Conservation (phyloP, 1,140 invertebrate species). For the Holcopasites calliopsidis region DNA sequence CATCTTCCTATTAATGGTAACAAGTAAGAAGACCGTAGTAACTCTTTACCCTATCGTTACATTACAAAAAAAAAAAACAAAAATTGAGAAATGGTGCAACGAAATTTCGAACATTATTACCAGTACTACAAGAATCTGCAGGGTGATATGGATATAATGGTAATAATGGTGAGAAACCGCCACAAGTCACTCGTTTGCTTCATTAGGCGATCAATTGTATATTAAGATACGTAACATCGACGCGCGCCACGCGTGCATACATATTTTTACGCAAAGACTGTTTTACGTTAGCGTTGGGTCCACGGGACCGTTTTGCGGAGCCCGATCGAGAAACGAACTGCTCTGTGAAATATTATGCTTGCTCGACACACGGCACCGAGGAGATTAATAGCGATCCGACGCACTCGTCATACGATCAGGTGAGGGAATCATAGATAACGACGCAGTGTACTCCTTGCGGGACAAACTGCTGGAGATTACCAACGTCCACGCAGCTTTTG, state of each 20-base stretch:
- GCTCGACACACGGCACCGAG: conserved; percentile 1
- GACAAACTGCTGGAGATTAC: no score
- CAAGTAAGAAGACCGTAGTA: conserved; percentile 13
- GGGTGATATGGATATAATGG: conserved; percentile 7
- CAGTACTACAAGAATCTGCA: conserved; percentile 32
- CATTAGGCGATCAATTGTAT: conserved; percentile 9
- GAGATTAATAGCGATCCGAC: conserved; percentile 20
- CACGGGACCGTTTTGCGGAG: background rate
- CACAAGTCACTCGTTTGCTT: conserved; percentile 1
- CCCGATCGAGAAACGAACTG: no score
- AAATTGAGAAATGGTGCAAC: conserved; percentile 25
- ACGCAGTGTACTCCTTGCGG: background rate
- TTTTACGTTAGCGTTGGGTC: conserved; percentile 2
- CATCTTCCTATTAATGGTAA: background rate
- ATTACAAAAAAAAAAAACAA: background rate
- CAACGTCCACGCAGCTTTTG: no score
- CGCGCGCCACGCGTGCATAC: background rate
- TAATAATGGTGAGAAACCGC: background rate
- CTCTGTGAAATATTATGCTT: no score
- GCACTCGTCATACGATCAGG: background rate
- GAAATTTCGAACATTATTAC: conserved; percentile 37
- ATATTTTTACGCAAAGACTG: conserved; percentile 38
- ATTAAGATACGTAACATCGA: conserved; percentile 24
- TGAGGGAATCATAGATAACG: conserved; percentile 4
- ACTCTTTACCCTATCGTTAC: conserved; percentile 10